Evolutionary conservation across 1,140 invertebrate genomes (phyloP), one percentile per base, ranked within the genome.

Genomic region (Psilanteris sp.): DNA sequence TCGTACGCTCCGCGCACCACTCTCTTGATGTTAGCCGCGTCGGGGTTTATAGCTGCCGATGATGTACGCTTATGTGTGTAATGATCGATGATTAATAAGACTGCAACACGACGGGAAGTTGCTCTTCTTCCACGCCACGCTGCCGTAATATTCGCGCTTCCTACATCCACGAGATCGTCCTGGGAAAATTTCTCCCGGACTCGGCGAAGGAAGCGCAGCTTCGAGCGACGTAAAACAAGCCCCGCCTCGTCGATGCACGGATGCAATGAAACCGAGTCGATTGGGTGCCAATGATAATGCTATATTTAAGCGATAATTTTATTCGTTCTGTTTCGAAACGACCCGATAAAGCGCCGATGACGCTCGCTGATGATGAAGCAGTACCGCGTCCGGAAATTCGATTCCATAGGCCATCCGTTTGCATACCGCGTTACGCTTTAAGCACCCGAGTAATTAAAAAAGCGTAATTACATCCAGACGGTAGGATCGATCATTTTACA

Each of bases 71-170:
- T 52, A 59, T 54, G 41, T 20, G 46, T 39, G 72, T 77, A 77
- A 77, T 72, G 61, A 77, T 71, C 54, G 55, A 72, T 64, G 75
- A 72, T 72, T 77, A 72, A 77, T 72, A 68, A 72, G 41, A 55
- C 18, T 34, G 20, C 36, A 66, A 59, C 52, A 68, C 61, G 62
- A 67, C 59, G 50, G 67, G 61, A 77, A 77, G 75, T 62, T 10
- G 41, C 32, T 66, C 31, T 61, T 70, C 29, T 52, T 27, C 18
- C 20, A 36, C 31, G 64, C 50, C 41, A 18, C 44, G 29, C 29
- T 43, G 14, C 16, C 1, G 34, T 26, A 11, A 37, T 32, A 52
- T 44, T 15, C 44, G 54, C 24, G 52, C 37, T 61, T 61, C 55
- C 24, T 48, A 29, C 41, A 18, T 32, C 52, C 3, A 8, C 43